Base-by-base conservation (phyloP, 2,888 invertebrate genomes). In the Thymelicus acteon region DNA sequence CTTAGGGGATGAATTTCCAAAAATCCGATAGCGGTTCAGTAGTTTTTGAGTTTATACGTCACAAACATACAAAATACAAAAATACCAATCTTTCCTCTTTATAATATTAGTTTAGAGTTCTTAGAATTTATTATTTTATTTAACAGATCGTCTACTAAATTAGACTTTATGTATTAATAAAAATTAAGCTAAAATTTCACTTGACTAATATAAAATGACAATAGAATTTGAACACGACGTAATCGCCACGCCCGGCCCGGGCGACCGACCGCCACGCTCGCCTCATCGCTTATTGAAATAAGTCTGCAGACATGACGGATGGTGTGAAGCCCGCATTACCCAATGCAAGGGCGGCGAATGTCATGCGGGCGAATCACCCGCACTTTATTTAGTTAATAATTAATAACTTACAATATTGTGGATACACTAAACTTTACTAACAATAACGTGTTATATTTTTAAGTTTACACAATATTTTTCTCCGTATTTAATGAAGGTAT, bases 361-460 rank as follows among this genome's bases (percentile, higher is more conserved):
- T 87, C 88, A 87, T 81, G 80, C 84, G 81, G 85, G 84, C 85
- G 83, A 80, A 81, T 86, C 85, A 85, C 85, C 82, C 85, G 80
- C 54, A 54, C 73, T 76, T 77, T 79, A 76, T 78, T 78, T 78
- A 78, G 78, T 81, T 85, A 86, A 85, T 85, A 39, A 39, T 39
- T 37, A 58, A 24, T 54, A 58, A 58, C 39, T 58, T n/a, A 58
- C 58, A 39, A 58, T 39, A 58, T n/a, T 58, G 58, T 39, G 31
- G 7, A 24, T 57, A n/a, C 37, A n/a, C 7, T 58, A 39, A 13
- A 39, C n/a, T 24, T 10, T 24, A 24, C 3, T 54, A 24, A 24
- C 54, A 52, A 52, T 52, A 31, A 7, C 7, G 13, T 57, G 13
- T 57, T 57, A 12, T 44, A 4, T 44, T 44, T 12, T 44, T 8